Evolutionary conservation across 2,888 invertebrate genomes (phyloP), one percentile per base, ranked within the genome.

Genomic region (Tridacna gigas): DNA sequence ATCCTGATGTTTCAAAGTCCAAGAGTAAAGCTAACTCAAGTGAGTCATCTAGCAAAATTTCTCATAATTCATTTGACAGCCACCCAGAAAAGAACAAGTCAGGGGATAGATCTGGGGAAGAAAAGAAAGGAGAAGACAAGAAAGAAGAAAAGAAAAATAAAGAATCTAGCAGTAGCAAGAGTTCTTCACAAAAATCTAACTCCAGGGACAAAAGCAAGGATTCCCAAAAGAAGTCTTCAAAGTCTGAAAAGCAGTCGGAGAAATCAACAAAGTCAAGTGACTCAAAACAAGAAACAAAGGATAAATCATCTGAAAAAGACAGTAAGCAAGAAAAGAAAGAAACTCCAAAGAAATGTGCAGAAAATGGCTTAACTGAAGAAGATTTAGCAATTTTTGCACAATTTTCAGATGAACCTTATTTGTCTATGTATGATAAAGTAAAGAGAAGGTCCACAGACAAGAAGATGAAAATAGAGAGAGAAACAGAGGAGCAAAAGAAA

Each of bases 341-440:
- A 20, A 86, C 88, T 51, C 74, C 76, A 67, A 80, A 84, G 56
- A 79, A 80, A 60, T 61, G 69, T 48, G 25, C 63, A 1, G 80
- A 88, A 37, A 84, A 87, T 74, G 77, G 83, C 60, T 71, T 88
- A 20, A 87, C 88, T 60, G 89, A 90, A 77, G 86, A 90, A 79
- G 88, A 89, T 77, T 86, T 90, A 73, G 86, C 88, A 65, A 88
- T 90, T 66, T 85, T 87, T 79, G 85, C 84, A 56, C 82, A 89
- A 79, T 89, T 89, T 82, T 80, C 83, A 61, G 98, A 97, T 82
- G 98, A 97, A 83, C 98, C 98, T 15, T 98, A 98, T 94, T 97
- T 98, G 83, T 98, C 98, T 15, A 99, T 99, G 99, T 99, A 99
- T 94, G 99, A 99, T 94, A 99, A 99, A 90, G 93, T 94, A 15